These are phyloP conservation scores for Catamblyrhynchus diadema DNA, from an alignment of 2,797 vertebrate genomes.

Conservation along the genomic window DNA sequence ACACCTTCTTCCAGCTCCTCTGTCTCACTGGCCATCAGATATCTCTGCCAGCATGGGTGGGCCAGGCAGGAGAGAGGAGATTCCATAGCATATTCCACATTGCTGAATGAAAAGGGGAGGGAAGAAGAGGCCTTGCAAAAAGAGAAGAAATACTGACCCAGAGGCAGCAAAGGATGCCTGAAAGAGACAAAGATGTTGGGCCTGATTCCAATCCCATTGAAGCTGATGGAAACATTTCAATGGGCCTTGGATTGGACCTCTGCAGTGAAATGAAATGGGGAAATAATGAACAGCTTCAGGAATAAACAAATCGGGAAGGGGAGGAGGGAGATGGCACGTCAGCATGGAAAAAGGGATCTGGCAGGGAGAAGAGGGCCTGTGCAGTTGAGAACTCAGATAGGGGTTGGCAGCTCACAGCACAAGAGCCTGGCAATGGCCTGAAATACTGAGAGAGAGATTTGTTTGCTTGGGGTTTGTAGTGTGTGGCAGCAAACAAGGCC, in stretches of 20 bases:
- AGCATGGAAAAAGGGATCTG: not conserved
- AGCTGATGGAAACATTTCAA: not conserved
- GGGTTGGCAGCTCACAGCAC: not conserved
- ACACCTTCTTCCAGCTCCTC: not conserved
- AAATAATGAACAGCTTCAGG: not conserved
- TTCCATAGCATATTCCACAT: not conserved
- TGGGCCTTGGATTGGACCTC: not conserved
- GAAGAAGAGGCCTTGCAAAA: not conserved
- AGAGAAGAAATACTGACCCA: not conserved
- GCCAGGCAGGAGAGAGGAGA: not conserved
- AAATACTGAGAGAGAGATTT: not conserved
- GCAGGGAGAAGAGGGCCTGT: conserved; percentile 6
- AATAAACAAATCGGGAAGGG: not conserved
- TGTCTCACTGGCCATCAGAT: accelerated
- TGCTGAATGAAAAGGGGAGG: not conserved
- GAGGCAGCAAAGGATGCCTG: not conserved
- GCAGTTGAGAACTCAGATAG: not conserved
- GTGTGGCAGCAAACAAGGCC: not conserved
- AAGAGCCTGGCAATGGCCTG: conserved; percentile 16
- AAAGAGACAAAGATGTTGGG: not conserved
- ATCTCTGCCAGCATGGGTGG: accelerated
- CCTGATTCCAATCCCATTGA: conserved; percentile 16
- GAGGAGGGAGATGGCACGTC: not conserved
- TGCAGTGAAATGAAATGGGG: not conserved
- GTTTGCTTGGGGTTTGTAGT: not conserved